Base-by-base conservation (phyloP, 2,888 invertebrate species). In the Eubasilissa splendida region DNA sequence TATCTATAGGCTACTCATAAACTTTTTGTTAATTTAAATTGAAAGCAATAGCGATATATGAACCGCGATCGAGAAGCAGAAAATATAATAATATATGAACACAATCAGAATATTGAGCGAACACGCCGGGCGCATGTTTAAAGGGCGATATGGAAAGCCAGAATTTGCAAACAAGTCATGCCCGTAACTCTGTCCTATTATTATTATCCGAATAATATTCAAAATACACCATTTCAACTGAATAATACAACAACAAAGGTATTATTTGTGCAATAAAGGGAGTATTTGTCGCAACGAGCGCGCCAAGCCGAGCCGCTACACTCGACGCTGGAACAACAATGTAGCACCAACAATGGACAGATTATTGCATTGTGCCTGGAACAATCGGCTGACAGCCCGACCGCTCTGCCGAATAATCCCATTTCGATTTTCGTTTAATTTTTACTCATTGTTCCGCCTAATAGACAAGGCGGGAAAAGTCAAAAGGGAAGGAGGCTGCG, bases 321-420 rank as follows among this genome's bases (percentile, higher is more conserved):
- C 71, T 76, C 90, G 88, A 89, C 90, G 90, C 90, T 90, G 90
- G 90, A 90, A 90, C 90, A 90, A 90, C 90, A 90, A 90, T 90
- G 90, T 89, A 22, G 68, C 59, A 56, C 75, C 80, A 88, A 91
- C 91, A 91, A 91, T 91, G 87, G 89, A 85, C 88, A 89, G 91
- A 91, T 91, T 91, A 91, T 90, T 91, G 90, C 90, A 91, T 91
- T 91, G 91, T 91, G 87, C 87, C 87, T 86, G 87, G 87, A 88
- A 90, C 89, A 90, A 89, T 89, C 89, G 88, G 85, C 76, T 52
- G 77, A 71, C 86, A 86, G 86, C 87, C 87, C 87, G 86, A 87
- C 86, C 85, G 85, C 85, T 75, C 77, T 73, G 42, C 60, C 71
- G 75, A 82, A 82, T 83, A 80, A 82, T 82, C 83, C 82, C 82